Conservation (phyloP, 1,140 invertebrate species). For the Drosophila orena region DNA sequence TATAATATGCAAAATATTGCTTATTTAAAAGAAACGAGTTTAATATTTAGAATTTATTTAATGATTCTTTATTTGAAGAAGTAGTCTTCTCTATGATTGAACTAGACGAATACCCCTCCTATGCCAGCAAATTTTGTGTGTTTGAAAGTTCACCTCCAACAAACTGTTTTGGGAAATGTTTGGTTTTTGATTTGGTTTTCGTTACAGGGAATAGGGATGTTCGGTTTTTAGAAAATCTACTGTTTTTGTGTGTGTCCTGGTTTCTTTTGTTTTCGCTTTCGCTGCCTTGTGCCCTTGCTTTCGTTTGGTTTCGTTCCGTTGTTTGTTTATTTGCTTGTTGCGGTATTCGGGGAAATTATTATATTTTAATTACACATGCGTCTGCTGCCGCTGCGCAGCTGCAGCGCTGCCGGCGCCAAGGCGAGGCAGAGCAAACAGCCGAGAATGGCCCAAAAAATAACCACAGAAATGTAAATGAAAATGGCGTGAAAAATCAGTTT, state of each 20-base stretch:
- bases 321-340: constrained; percentile 56
- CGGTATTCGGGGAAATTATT: constrained; percentile 71
- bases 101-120: too few relatives aligned
- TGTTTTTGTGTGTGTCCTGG: constrained; percentile 26
- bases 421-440: constrained; percentile 55
- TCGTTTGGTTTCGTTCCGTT: constrained; percentile 38
- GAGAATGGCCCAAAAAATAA: constrained; percentile 37
- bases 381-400: constrained; percentile 25
- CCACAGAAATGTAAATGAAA: constrained; percentile 77
- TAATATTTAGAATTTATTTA: too few relatives aligned
- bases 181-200: too few relatives aligned
- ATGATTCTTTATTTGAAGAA: too few relatives aligned
- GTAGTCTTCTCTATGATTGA: too few relatives aligned
- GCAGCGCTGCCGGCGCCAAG: constrained; percentile 23
- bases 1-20: too few relatives aligned
- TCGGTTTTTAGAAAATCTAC: neutral
- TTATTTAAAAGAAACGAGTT: too few relatives aligned
- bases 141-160: too few relatives aligned
- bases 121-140: too few relatives aligned
- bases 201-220: neutral
- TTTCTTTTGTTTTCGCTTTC: constrained; percentile 46
- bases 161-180: neutral
- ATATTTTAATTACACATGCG: constrained; percentile 84
- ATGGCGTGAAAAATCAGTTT: constrained; percentile 84
- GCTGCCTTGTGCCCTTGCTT: constrained; percentile 20